These are phyloP conservation scores for Elephantulus edwardii DNA, from an alignment of 2,113 vertebrate species.

Conservation along the genomic window DNA sequence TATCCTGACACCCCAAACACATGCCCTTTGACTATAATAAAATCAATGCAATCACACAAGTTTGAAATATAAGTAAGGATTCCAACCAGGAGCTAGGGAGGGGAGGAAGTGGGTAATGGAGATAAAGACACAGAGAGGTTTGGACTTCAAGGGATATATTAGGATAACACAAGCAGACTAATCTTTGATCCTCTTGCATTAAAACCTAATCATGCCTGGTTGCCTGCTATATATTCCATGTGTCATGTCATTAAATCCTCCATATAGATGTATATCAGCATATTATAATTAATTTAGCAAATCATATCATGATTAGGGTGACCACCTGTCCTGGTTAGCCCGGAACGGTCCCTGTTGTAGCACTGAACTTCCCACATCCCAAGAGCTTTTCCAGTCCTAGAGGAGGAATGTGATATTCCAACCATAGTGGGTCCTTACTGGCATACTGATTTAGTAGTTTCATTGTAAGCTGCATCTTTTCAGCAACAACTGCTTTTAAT, in stretches of 20 bases:
- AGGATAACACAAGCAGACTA: background rate
- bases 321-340: background rate
- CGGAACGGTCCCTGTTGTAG: conserved; percentile 2
- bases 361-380: background rate
- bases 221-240: background rate
- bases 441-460: too few species aligned
- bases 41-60: conserved; percentile 12
- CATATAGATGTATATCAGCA: background rate
- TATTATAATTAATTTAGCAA: background rate
- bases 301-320: background rate
- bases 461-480: background rate
- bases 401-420: background rate
- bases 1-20: conserved; percentile 23
- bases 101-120: background rate
- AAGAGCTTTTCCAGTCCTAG: background rate
- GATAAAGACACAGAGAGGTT: background rate
- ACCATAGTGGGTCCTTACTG: background rate
- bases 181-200: background rate
- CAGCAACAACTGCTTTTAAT: background rate
- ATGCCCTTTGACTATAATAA: conserved; percentile 47
- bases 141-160: background rate
- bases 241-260: background rate
- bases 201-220: background rate
- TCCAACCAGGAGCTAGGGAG: background rate
- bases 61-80: conserved; percentile 46